A percentile compares a stretch with the other conserved stretches of the same genome.
Conservation (phyloP, 2,797 vertebrate species). For the Leptodactylus fallax region DNA sequence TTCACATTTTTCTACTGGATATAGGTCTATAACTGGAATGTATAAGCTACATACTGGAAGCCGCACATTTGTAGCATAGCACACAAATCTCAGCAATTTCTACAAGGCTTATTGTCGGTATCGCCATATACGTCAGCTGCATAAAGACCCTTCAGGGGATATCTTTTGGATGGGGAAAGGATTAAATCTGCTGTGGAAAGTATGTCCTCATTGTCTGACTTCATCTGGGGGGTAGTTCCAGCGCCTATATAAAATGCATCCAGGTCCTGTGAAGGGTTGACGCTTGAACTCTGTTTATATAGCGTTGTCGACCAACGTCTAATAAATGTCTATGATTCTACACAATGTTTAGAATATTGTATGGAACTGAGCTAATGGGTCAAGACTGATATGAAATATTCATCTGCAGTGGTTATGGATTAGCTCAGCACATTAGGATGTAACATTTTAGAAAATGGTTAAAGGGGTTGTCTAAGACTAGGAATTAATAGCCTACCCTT, state of each 20-base stretch:
- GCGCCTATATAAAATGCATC: background rate
- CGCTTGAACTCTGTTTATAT: background rate
- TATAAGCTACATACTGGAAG: background rate
- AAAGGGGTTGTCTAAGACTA: too few relatives aligned
- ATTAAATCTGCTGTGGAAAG: slow-evolving; percentile 27
- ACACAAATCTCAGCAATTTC: background rate
- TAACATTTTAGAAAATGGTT: too few relatives aligned
- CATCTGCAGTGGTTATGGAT: too few relatives aligned
- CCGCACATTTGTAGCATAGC: background rate
- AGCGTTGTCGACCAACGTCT: too few relatives aligned
- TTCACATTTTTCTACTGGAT: background rate
- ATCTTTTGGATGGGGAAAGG: background rate
- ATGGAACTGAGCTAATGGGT: too few relatives aligned
- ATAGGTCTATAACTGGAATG: background rate
- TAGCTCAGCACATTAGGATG: too few relatives aligned
- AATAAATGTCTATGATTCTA: too few relatives aligned
- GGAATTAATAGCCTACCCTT: too few relatives aligned
- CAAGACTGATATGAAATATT: too few relatives aligned
- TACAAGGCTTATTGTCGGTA: background rate
- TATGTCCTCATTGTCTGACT: slow-evolving; percentile 36
- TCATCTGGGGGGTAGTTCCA: background rate
- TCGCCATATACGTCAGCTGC: background rate
- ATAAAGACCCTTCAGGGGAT: background rate
- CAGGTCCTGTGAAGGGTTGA: background rate
- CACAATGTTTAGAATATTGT: too few relatives aligned